A percentile compares a stretch with the other conserved stretches of the same genome.
These are phyloP conservation scores for Coracopsis vasa DNA, from an alignment of 2,113 vertebrate genomes.

Conservation along the genomic window DNA sequence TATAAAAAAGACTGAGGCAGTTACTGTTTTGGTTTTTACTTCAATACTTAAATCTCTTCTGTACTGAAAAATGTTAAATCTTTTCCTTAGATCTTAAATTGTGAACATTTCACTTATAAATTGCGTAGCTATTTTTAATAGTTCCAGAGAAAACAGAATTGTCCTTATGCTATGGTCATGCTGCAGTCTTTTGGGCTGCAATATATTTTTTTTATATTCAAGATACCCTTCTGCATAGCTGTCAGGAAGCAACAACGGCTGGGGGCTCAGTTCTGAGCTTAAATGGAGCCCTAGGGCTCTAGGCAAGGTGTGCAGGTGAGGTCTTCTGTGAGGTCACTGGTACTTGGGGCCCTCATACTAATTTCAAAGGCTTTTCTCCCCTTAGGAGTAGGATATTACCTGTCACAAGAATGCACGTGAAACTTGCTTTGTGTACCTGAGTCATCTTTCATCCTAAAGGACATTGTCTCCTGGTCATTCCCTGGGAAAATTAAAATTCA, in stretches of 20 bases:
- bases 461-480: neutral
- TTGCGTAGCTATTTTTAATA: neutral
- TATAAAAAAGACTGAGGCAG: neutral
- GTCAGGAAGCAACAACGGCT: neutral
- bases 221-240: neutral
- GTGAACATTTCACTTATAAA: neutral
- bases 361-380: neutral
- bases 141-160: neutral
- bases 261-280: neutral
- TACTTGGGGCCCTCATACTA: neutral
- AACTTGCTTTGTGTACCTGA: neutral
- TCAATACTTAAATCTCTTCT: neutral
- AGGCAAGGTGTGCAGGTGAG: accelerated
- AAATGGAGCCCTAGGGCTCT: neutral
- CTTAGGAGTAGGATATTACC: neutral
- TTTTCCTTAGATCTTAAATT: neutral
- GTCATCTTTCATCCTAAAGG: neutral
- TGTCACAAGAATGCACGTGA: neutral
- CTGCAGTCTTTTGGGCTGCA: neutral
- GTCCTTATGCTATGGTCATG: neutral
- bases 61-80: neutral
- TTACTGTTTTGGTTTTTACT: neutral
- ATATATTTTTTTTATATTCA: neutral
- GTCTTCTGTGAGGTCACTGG: neutral
- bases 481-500: neutral